Base-by-base conservation (phyloP, 2,888 invertebrate species). In the Muscina levida region DNA sequence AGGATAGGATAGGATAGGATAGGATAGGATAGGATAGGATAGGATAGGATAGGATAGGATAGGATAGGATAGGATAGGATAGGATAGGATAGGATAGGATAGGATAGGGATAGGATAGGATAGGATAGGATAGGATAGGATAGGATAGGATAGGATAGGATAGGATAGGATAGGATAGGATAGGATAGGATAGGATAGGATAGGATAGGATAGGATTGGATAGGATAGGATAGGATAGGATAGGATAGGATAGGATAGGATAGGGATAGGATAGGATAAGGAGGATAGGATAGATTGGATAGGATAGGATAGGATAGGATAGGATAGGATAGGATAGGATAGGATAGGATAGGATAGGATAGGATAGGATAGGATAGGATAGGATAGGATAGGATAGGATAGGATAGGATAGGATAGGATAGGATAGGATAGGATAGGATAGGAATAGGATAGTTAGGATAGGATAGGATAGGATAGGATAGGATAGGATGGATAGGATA, bases 401-500 rank as follows among this genome's bases (percentile, higher is more conserved):
- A 70, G 39, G 70, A 37, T 53, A 71, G 22, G 66, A 17, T 66
- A 44, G 22, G 66, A 26, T 66, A 66, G 22, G 66, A 42, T 66
- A 66, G 22, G 66, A 42, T 66, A 66, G 22, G 44, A 42, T 66
- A 66, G 46, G 66, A 42, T 66, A 66, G 22, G 66, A 42, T 66
- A 66, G 22, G 66, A 42, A 15, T 19, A n/a, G 44, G 24, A 44
- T 19, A n/a, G 66, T 15, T 44, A 66, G 11, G 46, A 42, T 66
- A 66, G 22, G 66, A 42, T 66, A 66, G 19, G 66, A 42, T 39
- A 66, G 66, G 66, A 22, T 66, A 66, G n/a, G 66, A 42, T 66
- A 66, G 22, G 66, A 42, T 66, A 66, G 22, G 44, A 42, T 66
- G 37, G 37, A 37, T 37, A 66, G 22, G 44, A 26, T 66, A 66